phyloP scores from a whole-genome alignment of 2,888 invertebrate genomes.

The Dusona sp. region DNA sequence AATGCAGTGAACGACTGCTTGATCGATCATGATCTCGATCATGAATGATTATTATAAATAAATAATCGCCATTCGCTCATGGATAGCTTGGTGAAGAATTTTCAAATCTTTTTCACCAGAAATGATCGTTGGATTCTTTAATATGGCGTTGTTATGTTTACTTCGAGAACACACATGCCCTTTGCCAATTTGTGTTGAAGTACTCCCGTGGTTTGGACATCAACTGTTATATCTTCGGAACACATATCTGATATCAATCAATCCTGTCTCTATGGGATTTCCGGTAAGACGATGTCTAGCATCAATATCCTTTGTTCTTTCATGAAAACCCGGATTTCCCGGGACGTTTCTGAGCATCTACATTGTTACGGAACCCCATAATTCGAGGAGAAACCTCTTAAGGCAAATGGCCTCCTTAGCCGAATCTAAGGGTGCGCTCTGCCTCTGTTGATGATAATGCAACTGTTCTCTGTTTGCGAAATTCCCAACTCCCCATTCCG shows the following conservation, averaged over 20 bases:
- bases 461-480: neutral
- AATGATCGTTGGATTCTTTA: neutral
- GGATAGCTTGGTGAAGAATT: neutral
- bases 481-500: neutral
- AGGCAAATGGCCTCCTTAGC: neutral
- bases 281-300: neutral
- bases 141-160: neutral
- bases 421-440: neutral
- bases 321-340: neutral
- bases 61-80: neutral
- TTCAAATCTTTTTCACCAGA: neutral
- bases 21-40: neutral
- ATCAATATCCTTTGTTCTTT: neutral
- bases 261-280: neutral
- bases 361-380: neutral
- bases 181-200: neutral
- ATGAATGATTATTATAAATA: neutral
- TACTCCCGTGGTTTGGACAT: neutral
- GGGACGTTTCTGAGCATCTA: neutral
- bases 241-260: neutral
- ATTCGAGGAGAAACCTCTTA: neutral
- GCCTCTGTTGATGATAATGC: neutral
- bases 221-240: neutral
- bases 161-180: neutral
- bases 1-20: neutral